Conservation (phyloP, 1,140 invertebrate genomes). For the Cydia splendana region DNA sequence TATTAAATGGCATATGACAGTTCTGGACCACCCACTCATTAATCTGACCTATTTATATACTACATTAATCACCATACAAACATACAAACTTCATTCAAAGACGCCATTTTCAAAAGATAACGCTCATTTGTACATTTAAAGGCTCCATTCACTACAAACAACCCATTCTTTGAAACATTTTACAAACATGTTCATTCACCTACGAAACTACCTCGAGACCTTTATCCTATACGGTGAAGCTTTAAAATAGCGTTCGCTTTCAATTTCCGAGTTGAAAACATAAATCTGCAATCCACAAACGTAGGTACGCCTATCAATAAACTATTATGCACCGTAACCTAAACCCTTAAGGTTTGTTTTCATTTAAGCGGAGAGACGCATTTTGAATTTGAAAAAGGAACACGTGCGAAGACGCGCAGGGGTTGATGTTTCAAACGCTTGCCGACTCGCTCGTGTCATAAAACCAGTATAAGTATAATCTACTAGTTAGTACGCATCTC, state of each 20-base stretch:
- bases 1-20: background rate
- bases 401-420: conserved; percentile 50
- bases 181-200: conserved; percentile 38
- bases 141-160: conserved; percentile 68
- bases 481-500: background rate
- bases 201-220: conserved; percentile 12
- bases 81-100: conserved; percentile 42
- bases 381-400: conserved; percentile 50
- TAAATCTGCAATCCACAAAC: conserved; percentile 38
- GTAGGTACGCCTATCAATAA: background rate
- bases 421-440: conserved; percentile 3
- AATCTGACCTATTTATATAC: conserved; percentile 32
- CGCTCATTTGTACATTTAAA: conserved; percentile 69
- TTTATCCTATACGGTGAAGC: conserved; percentile 36
- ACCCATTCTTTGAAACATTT: conserved; percentile 59
- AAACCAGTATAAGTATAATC: background rate
- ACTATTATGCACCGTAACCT: conserved; percentile 11
- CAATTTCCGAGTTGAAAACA: conserved; percentile 32
- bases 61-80: conserved; percentile 29
- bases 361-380: conserved; percentile 30
- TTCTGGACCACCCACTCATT: conserved; percentile 30
- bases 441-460: background rate
- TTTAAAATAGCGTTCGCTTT: conserved; percentile 37
- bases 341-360: conserved; percentile 43
- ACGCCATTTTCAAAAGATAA: conserved; percentile 50